Conservation (phyloP, 2,888 invertebrate species). For the Argynnis bischoffii region DNA sequence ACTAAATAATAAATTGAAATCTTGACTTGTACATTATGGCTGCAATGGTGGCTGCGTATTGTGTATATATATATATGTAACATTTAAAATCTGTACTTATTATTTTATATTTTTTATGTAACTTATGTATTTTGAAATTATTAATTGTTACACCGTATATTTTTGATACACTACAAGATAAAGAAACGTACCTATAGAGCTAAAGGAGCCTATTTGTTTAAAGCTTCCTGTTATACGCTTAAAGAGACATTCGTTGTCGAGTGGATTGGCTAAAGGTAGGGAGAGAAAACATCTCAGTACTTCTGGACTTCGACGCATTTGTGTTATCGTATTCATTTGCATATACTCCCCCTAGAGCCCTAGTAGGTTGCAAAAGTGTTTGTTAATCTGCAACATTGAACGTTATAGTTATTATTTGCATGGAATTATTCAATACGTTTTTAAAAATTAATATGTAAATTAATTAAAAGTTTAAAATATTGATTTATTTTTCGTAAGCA, state of each 20-base stretch:
- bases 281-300: constrained; percentile 47
- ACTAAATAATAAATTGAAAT: no score
- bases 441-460: no score
- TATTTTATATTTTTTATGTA: no score
- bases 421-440: not conserved
- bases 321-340: constrained; percentile 60
- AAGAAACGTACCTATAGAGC: not conserved
- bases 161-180: not conserved
- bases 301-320: constrained; percentile 52
- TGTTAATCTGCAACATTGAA: constrained; percentile 10
- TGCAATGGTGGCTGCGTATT: no score
- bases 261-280: constrained; percentile 46
- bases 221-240: constrained; percentile 52
- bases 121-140: no score
- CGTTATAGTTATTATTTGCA: not conserved
- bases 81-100: no score
- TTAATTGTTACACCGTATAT: no score
- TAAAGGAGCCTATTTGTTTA: constrained; percentile 43
- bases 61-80: no score
- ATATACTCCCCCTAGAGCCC: constrained; percentile 34
- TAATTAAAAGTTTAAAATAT: no score
- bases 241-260: constrained; percentile 47
- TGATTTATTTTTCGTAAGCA: no score
- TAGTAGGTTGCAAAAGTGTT: constrained; percentile 19
- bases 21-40: no score